Evolutionary conservation across 35 echinoderm and acorn worm genomes (phyloP), one percentile per base, ranked within the genome.

Genomic region (Strongylocentrotus purpuratus): DNA sequence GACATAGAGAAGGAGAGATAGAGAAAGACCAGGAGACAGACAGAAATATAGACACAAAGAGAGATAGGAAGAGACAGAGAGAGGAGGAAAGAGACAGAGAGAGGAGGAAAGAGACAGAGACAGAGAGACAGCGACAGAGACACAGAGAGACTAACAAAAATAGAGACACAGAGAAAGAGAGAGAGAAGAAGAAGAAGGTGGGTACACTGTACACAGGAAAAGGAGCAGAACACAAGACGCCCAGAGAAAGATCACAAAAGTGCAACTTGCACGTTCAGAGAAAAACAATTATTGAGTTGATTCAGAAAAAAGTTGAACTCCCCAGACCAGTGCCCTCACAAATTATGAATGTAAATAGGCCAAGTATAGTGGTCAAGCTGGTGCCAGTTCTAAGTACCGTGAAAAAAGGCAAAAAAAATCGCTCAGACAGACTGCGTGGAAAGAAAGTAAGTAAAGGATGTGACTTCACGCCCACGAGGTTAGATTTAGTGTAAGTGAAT

Each of bases 251-350:
- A 78, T 78, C 65, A 28, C 65, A 78, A 28, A 78, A 78, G 65
- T 78, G 65, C 65, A 78, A 78, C 65, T 28, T 28, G 65, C 65
- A n/a, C 25, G 65, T 5, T 78, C 22, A 28, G 22, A 78, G 65
- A 78, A 78, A 78, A 78, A 78, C 65, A 78, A 28, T 78, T 78
- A n/a, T n/a, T 78, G 18, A n/a, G 65, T 78, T 78, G 65, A 78
- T 78, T n/a, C 65, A 78, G 22, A 78, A 78, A 78, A 78, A 78
- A 78, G 65, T 78, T 78, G 65, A 78, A 78, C 65, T 78, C 65
- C 28, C 65, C 28, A 55, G 65, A 78, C 65, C 65, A n/a, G 65
- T 28, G 65, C 65, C 18, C 20, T n/a, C 28, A 22, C 28, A n/a
- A 78, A 78, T 78, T 78, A 78, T 78, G 65, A 78, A 78, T 78